These are phyloP conservation scores for Drosophila navojoa DNA, from an alignment of 1,140 invertebrate genomes.

Conservation along the genomic window DNA sequence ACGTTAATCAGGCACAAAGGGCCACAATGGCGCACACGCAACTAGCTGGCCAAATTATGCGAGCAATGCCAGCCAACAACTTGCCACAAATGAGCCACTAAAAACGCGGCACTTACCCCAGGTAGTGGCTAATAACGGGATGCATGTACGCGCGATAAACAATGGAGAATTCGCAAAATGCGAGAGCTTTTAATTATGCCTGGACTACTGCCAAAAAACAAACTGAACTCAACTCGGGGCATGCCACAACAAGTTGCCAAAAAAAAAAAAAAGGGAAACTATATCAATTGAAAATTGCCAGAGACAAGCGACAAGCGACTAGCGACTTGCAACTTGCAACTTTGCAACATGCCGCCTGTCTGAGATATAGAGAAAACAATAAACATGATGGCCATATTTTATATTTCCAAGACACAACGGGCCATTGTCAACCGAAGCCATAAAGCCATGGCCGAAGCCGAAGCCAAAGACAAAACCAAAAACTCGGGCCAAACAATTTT, in stretches of 20 bases:
- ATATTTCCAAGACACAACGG: constrained; percentile 76
- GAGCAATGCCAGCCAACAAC: constrained; percentile 32
- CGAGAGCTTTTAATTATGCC: constrained; percentile 64
- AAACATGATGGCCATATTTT: constrained; percentile 79
- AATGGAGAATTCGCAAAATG: neutral
- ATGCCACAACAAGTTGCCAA: constrained; percentile 39
- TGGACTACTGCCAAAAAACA: constrained; percentile 40
- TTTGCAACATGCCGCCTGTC: constrained; percentile 18
- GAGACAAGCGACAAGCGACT: constrained; percentile 33
- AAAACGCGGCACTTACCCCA: constrained; percentile 17
- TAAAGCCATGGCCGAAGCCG: constrained; percentile 45
- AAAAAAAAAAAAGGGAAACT: constrained; percentile 57
- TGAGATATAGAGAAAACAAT: constrained; percentile 59
- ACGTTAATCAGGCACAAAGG: constrained; percentile 47
- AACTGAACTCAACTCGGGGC: neutral
- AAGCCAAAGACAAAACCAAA: constrained; percentile 29
- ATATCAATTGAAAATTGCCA: constrained; percentile 73
- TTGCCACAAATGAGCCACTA: constrained; percentile 44
- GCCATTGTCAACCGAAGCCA: constrained; percentile 67
- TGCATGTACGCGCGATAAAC: neutral
- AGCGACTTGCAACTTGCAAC: constrained; percentile 1
- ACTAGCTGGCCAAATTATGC: constrained; percentile 37
- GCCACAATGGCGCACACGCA: constrained; percentile 31
- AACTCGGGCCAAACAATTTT: constrained; percentile 43
- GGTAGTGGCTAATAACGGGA: constrained; percentile 21